Conservation (phyloP, 2,888 invertebrate species). For the Noctua comes region DNA sequence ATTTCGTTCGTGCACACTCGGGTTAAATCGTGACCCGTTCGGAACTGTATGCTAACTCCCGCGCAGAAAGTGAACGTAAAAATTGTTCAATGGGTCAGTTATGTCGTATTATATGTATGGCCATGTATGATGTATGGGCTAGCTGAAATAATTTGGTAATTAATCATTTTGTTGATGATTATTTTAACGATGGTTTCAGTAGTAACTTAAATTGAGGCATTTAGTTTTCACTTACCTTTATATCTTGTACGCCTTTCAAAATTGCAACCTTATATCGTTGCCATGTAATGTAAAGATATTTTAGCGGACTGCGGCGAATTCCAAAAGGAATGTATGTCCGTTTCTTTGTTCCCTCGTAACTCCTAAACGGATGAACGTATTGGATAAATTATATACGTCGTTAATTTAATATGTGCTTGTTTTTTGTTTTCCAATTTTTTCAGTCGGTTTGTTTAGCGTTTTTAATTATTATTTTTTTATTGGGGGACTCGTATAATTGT, state of each 20-base stretch:
- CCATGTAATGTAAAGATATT: background rate
- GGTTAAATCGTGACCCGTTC: constrained; percentile 59
- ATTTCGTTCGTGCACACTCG: constrained; percentile 52
- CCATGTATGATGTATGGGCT: constrained; percentile 41
- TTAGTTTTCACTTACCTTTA: background rate
- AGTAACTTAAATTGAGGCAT: background rate
- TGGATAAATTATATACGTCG: too few species aligned
- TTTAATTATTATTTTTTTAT: background rate
- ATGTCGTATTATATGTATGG: constrained; percentile 29
- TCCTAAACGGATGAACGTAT: too few species aligned
- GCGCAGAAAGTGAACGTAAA: constrained; percentile 67
- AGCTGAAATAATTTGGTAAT: constrained; percentile 29
- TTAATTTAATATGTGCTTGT: too few species aligned
- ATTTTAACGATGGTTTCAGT: background rate
- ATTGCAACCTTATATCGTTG: background rate
- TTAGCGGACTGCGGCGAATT: too few species aligned
- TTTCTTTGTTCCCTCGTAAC: too few species aligned
- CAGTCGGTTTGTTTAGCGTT: too few species aligned
- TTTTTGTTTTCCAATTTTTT: too few species aligned
- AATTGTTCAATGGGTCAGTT: constrained; percentile 50
- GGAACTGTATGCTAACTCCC: constrained; percentile 34
- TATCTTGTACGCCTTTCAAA: background rate
- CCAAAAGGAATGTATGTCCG: too few species aligned
- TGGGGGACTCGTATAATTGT: too few species aligned
- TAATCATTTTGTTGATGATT: background rate